Base-by-base conservation (phyloP, 2,113 vertebrate species). In the Rhagologus leucostigma region DNA sequence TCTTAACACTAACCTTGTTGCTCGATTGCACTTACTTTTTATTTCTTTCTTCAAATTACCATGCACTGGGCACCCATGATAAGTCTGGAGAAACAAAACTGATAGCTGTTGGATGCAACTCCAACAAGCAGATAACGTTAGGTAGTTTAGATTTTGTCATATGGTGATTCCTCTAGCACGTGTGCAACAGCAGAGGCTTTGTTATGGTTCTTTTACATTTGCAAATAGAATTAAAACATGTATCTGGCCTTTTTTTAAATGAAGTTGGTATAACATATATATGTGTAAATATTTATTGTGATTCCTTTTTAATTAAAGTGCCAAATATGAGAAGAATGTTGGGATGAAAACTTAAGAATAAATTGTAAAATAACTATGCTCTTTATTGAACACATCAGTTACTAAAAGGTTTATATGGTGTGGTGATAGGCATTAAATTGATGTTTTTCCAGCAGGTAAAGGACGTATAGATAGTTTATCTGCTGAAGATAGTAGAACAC, bases 61-160 rank as follows among this genome's bases (percentile, higher is more conserved):
- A 14, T 26, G 26, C 10, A 32, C 6, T 26, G 18, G 10, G 12
- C 49, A 13, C 5, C 3, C 0, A 0, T 17, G 94, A 16, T 27
- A 70, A 65, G 39, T 57, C 35, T 47, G 22, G 39, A 89, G 62
- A 63, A 69, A 16, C 2, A 41, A 11, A 57, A 35, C 9, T 55
- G 50, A 4, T 26, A 37, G 37, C 19, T 90, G 11, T 13, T 8
- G 7, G 37, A 10, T 86, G 8, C 13, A 80, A 16, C 30, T 80
- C 11, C 42, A 69, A 19, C 17, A 75, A 67, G 32, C 29, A 53
- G 42, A 44, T 39, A 11, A 22, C 16, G 6, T 42, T 46, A 13
- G 7, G 41, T 85, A 30, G 23, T 46, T 46, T 13, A 75, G 39
- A 33, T 73, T 21, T 42, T 30, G 62, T 46, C 2, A 5, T 49